Evolutionary conservation across 2,113 vertebrate genomes (phyloP).

Genomic region (Numida meleagris): DNA sequence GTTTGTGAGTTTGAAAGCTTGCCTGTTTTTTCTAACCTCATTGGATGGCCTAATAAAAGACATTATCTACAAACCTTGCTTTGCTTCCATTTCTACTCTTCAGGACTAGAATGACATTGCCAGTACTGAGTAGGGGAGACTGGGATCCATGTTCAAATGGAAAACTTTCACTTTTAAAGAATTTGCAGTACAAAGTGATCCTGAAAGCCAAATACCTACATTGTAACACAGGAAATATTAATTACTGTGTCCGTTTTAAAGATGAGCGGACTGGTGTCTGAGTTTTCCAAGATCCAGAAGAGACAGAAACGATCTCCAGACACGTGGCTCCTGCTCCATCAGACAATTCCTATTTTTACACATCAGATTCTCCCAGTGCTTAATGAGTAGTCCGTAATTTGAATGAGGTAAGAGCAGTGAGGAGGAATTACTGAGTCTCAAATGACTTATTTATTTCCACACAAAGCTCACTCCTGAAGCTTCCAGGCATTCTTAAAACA

Average conservation of each 20-base stretch:
- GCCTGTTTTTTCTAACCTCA: background rate
- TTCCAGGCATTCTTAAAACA: slow-evolving; percentile 41
- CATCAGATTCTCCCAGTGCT: background rate
- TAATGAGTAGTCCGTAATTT: background rate
- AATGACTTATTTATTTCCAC: slow-evolving; percentile 16
- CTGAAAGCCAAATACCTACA: background rate
- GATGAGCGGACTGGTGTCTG: background rate
- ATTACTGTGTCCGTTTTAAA: background rate
- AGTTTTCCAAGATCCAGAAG: background rate
- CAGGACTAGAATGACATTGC: background rate
- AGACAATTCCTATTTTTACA: background rate
- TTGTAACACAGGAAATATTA: background rate
- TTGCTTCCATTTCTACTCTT: background rate
- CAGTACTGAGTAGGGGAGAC: background rate
- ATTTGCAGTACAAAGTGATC: rapidly evolving
- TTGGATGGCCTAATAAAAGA: background rate
- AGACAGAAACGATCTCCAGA: background rate
- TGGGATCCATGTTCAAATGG: background rate
- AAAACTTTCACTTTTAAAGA: background rate
- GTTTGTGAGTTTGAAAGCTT: background rate
- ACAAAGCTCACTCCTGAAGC: background rate
- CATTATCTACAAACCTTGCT: background rate
- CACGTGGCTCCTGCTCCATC: background rate
- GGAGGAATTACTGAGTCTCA: background rate
- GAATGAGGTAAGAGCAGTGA: slow-evolving; percentile 6